These are phyloP conservation scores for Polyodon spathula DNA, from an alignment of 2,113 vertebrate species.

Conservation along the genomic window DNA sequence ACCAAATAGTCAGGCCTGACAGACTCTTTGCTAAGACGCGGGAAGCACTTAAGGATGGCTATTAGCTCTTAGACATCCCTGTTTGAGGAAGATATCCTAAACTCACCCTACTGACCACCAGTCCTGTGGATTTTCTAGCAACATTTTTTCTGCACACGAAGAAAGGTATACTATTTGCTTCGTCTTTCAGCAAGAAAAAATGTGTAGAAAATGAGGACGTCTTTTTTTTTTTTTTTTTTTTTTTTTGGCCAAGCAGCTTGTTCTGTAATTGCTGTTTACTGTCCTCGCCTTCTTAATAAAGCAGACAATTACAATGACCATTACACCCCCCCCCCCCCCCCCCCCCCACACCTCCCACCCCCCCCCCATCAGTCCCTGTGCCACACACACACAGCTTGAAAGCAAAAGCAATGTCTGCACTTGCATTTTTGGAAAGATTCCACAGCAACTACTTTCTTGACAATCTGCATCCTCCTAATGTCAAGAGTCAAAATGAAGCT, in stretches of 20 bases:
- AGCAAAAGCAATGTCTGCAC: too few relatives aligned
- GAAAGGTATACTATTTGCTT: background rate
- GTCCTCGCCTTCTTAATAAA: background rate
- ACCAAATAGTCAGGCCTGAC: slow-evolving; percentile 25
- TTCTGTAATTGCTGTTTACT: too few relatives aligned
- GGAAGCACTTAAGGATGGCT: background rate
- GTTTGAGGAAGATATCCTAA: background rate
- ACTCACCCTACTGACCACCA: background rate
- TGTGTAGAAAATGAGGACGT: background rate
- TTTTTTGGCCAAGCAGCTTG: too few relatives aligned
- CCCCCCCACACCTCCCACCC: too few relatives aligned
- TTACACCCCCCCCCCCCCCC: too few relatives aligned
- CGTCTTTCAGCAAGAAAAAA: background rate
- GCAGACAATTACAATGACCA: background rate
- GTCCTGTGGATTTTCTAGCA: background rate
- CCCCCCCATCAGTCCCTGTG: too few relatives aligned
- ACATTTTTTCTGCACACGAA: too few relatives aligned
- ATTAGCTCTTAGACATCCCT: background rate
- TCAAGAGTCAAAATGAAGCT: too few relatives aligned
- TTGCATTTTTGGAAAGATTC: too few relatives aligned
- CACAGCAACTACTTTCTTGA: too few relatives aligned
- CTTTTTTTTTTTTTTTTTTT: background rate
- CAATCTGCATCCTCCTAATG: too few relatives aligned
- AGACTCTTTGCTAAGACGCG: slow-evolving; percentile 26
- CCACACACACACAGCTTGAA: too few relatives aligned